phyloP scores from a whole-genome alignment of 1,140 invertebrate genomes.

The Cydia fagiglandana region DNA sequence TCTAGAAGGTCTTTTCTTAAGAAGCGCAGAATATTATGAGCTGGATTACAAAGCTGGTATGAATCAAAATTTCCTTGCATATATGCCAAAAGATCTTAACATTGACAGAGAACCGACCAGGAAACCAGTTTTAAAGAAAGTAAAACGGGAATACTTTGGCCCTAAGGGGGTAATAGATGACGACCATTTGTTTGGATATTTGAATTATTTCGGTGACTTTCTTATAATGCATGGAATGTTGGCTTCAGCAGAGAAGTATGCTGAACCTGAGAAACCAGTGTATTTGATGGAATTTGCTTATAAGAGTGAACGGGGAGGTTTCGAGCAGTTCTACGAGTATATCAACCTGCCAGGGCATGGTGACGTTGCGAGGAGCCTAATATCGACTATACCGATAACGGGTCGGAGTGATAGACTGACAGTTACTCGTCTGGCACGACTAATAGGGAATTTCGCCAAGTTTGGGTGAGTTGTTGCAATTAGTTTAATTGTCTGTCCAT shows the following conservation, averaged over 20 bases:
- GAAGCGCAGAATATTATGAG: constrained; percentile 42
- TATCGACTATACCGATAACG: constrained; percentile 35
- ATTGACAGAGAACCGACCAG: constrained; percentile 35
- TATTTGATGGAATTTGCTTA: constrained; percentile 46
- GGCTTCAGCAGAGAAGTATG: constrained; percentile 36
- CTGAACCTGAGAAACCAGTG: constrained; percentile 32
- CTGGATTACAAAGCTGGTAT: constrained; percentile 37
- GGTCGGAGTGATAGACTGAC: constrained; percentile 32
- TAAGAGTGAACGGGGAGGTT: constrained; percentile 38
- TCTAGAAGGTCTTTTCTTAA: constrained; percentile 64
- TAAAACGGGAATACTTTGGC: constrained; percentile 39
- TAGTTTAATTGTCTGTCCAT: not conserved
- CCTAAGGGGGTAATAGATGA: constrained; percentile 31
- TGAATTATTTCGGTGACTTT: constrained; percentile 42
- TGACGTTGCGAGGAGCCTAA: constrained; percentile 37
- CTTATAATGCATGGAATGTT: constrained; percentile 36
- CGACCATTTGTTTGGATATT: constrained; percentile 36
- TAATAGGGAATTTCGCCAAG: constrained; percentile 41
- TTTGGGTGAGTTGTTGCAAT: constrained; percentile 38
- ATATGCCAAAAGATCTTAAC: constrained; percentile 37
- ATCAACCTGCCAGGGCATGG: constrained; percentile 39
- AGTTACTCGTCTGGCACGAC: constrained; percentile 33
- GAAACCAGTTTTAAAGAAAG: constrained; percentile 17
- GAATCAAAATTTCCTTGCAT: constrained; percentile 38
- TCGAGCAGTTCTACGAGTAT: constrained; percentile 38